Evolutionary conservation across 2,888 invertebrate species (phyloP).

Genomic region (Strigamia crassipes): DNA sequence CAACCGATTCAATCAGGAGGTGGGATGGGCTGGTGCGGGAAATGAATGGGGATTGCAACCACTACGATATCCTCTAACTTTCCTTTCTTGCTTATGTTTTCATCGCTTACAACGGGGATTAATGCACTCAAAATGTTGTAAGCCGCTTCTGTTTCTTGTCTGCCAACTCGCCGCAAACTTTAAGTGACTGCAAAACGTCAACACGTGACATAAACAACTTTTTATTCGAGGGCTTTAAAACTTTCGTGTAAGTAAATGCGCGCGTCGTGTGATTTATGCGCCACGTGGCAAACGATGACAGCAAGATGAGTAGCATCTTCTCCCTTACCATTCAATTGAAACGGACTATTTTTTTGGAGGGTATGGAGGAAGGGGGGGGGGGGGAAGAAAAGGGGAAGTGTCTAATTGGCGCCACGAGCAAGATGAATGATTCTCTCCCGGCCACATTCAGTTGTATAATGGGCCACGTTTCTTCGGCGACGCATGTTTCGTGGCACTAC

Average conservation of each 20-base stretch:
- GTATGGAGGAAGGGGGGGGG: too few species aligned
- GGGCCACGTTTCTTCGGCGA: conserved; percentile 5
- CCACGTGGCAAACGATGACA: not conserved
- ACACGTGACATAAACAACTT: not conserved
- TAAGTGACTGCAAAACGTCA: not conserved
- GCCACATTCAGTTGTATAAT: not conserved
- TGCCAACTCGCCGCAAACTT: not conserved
- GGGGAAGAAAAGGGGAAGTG: not conserved
- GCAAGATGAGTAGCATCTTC: conserved; percentile 6
- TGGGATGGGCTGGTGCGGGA: conserved; percentile 16
- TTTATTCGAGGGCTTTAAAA: not conserved
- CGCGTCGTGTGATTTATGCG: conserved; percentile 9
- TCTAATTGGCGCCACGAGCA: conserved; percentile 12
- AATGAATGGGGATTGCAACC: conserved; percentile 21
- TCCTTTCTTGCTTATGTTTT: conserved; percentile 19
- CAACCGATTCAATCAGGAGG: conserved; percentile 11
- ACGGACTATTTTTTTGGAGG: conserved; percentile 6
- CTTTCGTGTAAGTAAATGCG: not conserved
- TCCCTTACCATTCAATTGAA: conserved; percentile 6
- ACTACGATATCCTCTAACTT: conserved; percentile 10
- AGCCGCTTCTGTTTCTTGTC: not conserved
- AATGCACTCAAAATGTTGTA: conserved; percentile 10
- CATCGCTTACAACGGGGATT: not conserved
- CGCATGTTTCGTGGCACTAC: conserved; percentile 5
- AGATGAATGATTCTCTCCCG: not conserved